Percentiles rank a stretch among this genome's conserved stretches.
phyloP scores from a whole-genome alignment of 2,797 vertebrate genomes.

The Steatocranus sp. region DNA sequence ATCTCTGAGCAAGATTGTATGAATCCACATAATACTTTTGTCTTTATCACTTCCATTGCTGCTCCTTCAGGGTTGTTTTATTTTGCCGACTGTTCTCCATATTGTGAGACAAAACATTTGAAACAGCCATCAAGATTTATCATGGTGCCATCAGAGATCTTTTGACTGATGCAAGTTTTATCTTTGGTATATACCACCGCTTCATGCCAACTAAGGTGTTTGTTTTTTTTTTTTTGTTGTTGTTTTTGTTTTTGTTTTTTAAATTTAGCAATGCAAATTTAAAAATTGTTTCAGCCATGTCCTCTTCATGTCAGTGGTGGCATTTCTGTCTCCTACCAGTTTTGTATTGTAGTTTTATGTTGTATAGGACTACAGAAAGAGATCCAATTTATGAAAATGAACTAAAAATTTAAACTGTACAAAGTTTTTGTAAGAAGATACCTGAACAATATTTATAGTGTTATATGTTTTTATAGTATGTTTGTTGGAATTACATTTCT shows the following conservation, averaged over 20 bases:
- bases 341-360: slow-evolving; percentile 67
- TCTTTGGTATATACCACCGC: slow-evolving; percentile 4
- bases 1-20: slow-evolving; percentile 51
- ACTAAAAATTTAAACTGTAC: slow-evolving; percentile 68
- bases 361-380: slow-evolving; percentile 56
- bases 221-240: fast-evolving
- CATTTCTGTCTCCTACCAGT: slow-evolving; percentile 59
- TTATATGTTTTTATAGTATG: slow-evolving; percentile 75
- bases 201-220: slow-evolving; percentile 22
- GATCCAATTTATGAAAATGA: slow-evolving; percentile 66
- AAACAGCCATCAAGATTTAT: slow-evolving; percentile 29
- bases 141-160: slow-evolving; percentile 46
- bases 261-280: slow-evolving; percentile 17
- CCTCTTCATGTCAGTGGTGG: slow-evolving; percentile 27
- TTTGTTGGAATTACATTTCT: slow-evolving; percentile 71
- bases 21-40: slow-evolving; percentile 35
- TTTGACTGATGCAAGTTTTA: slow-evolving; percentile 47
- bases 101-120: slow-evolving; percentile 24
- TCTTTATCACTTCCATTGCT: slow-evolving; percentile 47
- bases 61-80: slow-evolving; percentile 43
- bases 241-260: background rate
- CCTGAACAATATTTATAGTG: slow-evolving; percentile 78
- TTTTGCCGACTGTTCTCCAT: slow-evolving; percentile 25
- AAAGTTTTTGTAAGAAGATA: slow-evolving; percentile 76
- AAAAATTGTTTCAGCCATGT: slow-evolving; percentile 34